Base-by-base conservation (phyloP, 2,113 vertebrate genomes). In the Prietella phreatophila region DNA sequence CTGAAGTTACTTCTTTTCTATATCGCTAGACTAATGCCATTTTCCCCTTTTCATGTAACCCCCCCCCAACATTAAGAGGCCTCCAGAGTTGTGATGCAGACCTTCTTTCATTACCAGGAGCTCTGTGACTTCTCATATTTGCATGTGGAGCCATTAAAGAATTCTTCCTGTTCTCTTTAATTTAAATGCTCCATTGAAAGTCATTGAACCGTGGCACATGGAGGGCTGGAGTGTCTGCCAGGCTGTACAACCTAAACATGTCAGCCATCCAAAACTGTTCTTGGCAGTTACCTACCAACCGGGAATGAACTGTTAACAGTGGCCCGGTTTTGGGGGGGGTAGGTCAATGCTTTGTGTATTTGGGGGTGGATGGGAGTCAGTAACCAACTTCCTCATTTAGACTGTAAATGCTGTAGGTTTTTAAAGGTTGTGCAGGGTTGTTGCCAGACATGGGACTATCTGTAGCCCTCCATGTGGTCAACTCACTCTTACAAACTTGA, bases 151-250 rank as follows among this genome's bases (percentile, higher is more conserved):
- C 84, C 85, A 88, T 90, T 88, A 88, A 86, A 87, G 84, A 85
- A 89, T 87, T 91, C 88, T 86, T 87, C 71, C 88, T 90, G 86
- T 89, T 82, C 91, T 84, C 71, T 91, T 91, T 90, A 81, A 90
- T 90, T 90, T 88, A 87, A 85, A 84, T 20, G 89, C 82, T 75
- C 85, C 89, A 89, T 90, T 88, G 88, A 88, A 85, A 87, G 79
- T n/a, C 63, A 20, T 83, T 89, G 89, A 93, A 86, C 92, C 90
- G 15, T 82, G 73, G 73, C 65, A 71, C 76, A 60, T 80, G 71
- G 86, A 50, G 88, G 87, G 85, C 84, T 61, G 69, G 67, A 86
- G 55, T 30, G 85, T 90, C 88, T 90, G 88, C 86, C 85, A 83
- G 92, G 78, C 82, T 55, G n/a, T 86, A 79, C 75, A 91, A 90